Evolutionary conservation across 2,888 invertebrate genomes (phyloP).

Genomic region (Lacanobia wlatinum): DNA sequence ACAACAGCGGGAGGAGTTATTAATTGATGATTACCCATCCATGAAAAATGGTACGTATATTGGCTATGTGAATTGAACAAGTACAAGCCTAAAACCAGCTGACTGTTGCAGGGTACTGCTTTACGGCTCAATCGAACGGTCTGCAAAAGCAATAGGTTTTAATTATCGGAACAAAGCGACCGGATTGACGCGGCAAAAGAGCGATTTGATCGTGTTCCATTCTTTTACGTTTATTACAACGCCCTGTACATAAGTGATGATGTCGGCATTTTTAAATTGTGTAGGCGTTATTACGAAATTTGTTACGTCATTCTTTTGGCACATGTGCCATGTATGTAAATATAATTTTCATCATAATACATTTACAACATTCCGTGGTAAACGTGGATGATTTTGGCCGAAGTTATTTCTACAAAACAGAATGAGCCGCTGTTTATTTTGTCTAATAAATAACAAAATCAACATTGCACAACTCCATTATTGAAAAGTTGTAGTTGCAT

Average conservation of each 20-base stretch:
- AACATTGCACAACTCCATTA: too few relatives aligned
- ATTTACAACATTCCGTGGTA: too few relatives aligned
- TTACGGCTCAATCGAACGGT: slow-evolving; percentile 32
- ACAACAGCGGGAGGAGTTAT: too few relatives aligned
- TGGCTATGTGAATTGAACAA: not conserved
- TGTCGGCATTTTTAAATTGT: slow-evolving; percentile 4
- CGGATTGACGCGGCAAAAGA: slow-evolving; percentile 30
- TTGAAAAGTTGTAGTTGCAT: too few relatives aligned
- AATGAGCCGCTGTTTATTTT: too few relatives aligned
- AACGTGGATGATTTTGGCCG: too few relatives aligned
- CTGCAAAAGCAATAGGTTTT: slow-evolving; percentile 50
- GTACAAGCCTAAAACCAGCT: slow-evolving; percentile 5
- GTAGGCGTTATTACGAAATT: not conserved
- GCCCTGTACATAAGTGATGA: not conserved
- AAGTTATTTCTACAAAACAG: too few relatives aligned
- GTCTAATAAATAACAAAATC: too few relatives aligned
- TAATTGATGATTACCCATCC: too few relatives aligned
- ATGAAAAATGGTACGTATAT: too few relatives aligned
- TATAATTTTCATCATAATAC: too few relatives aligned
- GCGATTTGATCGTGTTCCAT: slow-evolving; percentile 41
- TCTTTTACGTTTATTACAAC: slow-evolving; percentile 39
- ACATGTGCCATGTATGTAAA: too few relatives aligned
- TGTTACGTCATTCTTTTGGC: not conserved
- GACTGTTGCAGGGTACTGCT: slow-evolving; percentile 27
- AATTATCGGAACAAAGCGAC: slow-evolving; percentile 46